Percentiles rank a stretch among this genome's conserved stretches.
phyloP scores from a whole-genome alignment of 2,888 invertebrate genomes.

The Hirtodrosophila alboralis region DNA sequence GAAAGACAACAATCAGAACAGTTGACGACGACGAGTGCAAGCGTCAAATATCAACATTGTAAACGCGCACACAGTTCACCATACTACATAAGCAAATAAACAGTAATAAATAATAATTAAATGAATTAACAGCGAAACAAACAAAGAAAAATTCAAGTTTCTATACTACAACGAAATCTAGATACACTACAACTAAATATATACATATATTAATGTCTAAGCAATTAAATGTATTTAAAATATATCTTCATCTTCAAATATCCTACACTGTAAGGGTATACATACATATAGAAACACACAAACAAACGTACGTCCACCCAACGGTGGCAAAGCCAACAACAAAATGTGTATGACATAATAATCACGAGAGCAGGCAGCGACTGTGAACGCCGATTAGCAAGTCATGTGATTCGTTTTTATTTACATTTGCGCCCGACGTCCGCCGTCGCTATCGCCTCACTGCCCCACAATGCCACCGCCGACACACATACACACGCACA shows the following conservation, averaged over 20 bases:
- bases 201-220: no score
- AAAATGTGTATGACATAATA: constrained; percentile 82
- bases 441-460: constrained; percentile 23
- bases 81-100: constrained; percentile 56
- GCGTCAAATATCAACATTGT: constrained; percentile 68
- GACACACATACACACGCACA: constrained; percentile 17
- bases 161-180: constrained; percentile 8
- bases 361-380: constrained; percentile 83
- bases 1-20: constrained; percentile 53
- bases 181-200: constrained; percentile 27
- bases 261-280: constrained; percentile 23
- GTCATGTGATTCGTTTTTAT: constrained; percentile 84
- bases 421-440: constrained; percentile 75
- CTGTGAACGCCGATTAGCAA: constrained; percentile 81
- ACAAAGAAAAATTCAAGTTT: constrained; percentile 24
- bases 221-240: no score
- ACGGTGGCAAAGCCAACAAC: constrained; percentile 55
- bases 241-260: constrained; percentile 12
- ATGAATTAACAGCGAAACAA: constrained; percentile 63
- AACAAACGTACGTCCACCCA: constrained; percentile 27
- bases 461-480: constrained; percentile 16
- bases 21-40: constrained; percentile 43
- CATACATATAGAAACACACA: constrained; percentile 4
- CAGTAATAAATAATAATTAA: constrained; percentile 75
- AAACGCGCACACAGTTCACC: constrained; percentile 38